Evolutionary conservation across 2,113 vertebrate species (phyloP), one percentile per base, ranked within the genome.

Genomic region (Chascanopsetta lugubris): DNA sequence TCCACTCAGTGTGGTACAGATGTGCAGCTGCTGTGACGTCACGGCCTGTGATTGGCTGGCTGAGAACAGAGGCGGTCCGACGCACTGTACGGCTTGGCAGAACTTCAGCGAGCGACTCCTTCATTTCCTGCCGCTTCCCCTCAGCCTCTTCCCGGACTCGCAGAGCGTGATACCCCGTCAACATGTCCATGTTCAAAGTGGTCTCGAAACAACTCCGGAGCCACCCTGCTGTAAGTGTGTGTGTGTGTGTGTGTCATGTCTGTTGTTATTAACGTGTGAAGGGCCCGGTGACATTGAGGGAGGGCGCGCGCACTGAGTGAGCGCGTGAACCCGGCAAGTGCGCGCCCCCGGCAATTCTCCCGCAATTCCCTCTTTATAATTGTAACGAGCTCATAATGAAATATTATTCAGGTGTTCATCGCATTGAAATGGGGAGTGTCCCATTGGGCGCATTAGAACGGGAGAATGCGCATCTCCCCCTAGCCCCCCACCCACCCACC

Each of bases 141-240:
- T 30, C 34, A 40, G 2, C 34, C 43, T 38, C 6, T 58, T 20
- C 40, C 12, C 32, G 34, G 27, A 43, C n/a, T n/a, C 18, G 1
- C 24, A 17, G 21, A 46, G 13, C n/a, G n/a, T n/a, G n/a, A n/a
- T n/a, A 21, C 59, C 8, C 3, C 29, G 8, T 10, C 50, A 10
- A 11, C 49, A 88, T 90, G 81, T 72, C 77, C 3, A 25, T 87
- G n/a, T 21, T 91, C 1, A 25, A 49, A 2, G 0, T 47, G 2
- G 71, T 92, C 43, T 46, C n/a, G 8, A 92, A 90, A 26, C 92
- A 92, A 66, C 53, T 93, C 1, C 89, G 57, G 77, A 88, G 6
- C 59, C 92, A 93, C 50, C 92, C 90, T 2, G 88, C 92, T 29
- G 92, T 93, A 79, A 92, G 91, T 93, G 0, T 11, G 12, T n/a